Evolutionary conservation across 2,113 vertebrate genomes (phyloP).

Genomic region (Bubo scandiacus): DNA sequence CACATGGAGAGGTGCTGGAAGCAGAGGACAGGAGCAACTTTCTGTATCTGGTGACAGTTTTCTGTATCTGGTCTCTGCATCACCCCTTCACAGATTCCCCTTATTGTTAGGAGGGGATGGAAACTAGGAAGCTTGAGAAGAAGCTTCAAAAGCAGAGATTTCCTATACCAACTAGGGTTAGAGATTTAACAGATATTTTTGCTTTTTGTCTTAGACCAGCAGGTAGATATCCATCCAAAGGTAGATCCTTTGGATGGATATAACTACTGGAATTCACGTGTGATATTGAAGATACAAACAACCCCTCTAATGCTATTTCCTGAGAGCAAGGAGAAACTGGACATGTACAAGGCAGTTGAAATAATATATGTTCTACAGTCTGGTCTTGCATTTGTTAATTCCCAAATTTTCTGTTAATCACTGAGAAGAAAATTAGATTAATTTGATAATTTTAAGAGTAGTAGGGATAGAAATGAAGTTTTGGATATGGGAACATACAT

Average conservation of each 20-base stretch:
- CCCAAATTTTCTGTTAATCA: background rate
- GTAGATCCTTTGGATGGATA: background rate
- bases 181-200: background rate
- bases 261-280: background rate
- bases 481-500: background rate
- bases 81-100: background rate
- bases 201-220: background rate
- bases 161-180: background rate
- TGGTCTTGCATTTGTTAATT: background rate
- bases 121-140: background rate
- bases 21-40: background rate
- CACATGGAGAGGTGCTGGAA: background rate
- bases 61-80: background rate
- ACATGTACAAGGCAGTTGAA: background rate
- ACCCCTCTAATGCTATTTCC: background rate
- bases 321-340: background rate
- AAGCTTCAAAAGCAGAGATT: background rate
- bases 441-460: background rate
- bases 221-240: background rate
- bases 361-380: background rate
- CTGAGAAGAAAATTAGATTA: background rate
- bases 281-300: background rate
- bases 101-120: background rate
- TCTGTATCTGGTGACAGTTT: background rate
- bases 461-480: background rate